Percentiles rank a stretch among this genome's conserved stretches.
These are phyloP conservation scores for Frankliniella fusca DNA, from an alignment of 2,888 invertebrate species.

Conservation along the genomic window DNA sequence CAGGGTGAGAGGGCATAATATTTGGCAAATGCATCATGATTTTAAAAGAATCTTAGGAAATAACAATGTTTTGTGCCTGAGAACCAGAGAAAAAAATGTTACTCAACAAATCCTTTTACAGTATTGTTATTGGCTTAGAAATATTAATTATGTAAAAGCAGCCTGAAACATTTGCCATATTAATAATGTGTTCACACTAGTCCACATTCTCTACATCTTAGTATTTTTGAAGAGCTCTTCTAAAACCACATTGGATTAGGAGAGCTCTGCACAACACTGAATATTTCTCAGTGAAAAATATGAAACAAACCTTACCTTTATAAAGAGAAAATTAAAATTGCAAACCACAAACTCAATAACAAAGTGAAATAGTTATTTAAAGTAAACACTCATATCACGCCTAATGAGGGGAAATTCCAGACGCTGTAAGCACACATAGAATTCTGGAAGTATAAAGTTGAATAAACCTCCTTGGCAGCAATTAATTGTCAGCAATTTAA, in stretches of 20 bases:
- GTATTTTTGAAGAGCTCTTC: neutral
- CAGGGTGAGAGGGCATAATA: neutral
- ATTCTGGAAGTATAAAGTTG: too few relatives aligned
- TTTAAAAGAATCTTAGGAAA: neutral
- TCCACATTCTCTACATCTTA: constrained; percentile 9
- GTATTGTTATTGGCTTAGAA: neutral
- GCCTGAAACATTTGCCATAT: neutral
- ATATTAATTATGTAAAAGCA: neutral
- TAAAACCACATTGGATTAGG: neutral
- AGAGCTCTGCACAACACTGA: neutral
- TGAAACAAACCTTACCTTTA: neutral
- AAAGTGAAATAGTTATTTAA: too few relatives aligned
- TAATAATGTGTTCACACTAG: neutral
- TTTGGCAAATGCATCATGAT: neutral
- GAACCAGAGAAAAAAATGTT: neutral
- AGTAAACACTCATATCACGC: too few relatives aligned
- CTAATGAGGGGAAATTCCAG: too few relatives aligned
- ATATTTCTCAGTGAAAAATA: neutral
- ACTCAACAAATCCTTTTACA: neutral
- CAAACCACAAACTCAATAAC: too few relatives aligned
- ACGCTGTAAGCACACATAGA: too few relatives aligned
- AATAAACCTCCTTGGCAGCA: too few relatives aligned
- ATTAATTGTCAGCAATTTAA: too few relatives aligned
- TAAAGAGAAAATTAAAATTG: neutral
- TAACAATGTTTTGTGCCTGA: neutral